Base-by-base conservation (phyloP, 1,140 invertebrate species). In the Asobara japonica region DNA sequence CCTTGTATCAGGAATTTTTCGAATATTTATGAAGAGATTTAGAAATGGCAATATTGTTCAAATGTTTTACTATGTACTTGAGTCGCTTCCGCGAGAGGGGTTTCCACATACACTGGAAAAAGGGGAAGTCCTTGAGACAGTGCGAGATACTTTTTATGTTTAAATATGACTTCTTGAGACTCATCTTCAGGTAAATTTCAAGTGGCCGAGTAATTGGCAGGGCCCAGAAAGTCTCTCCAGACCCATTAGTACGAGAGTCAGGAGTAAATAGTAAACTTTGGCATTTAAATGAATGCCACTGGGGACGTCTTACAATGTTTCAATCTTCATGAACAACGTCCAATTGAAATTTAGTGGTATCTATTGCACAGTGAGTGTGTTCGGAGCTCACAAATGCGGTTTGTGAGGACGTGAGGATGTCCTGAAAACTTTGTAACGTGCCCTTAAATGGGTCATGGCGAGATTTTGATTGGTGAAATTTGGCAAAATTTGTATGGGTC, bases 21-120 rank as follows among this genome's bases (percentile, higher is more conserved):
- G 70, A 76, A 77, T 80, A 80, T 81, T 80, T 78, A 79, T 76
- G 79, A 77, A 76, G 29, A 73, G 65, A 66, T 76, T 75, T 33
- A 30, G 56, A 29, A 71, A 22, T 56, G 51, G 18, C 51, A 56
- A 56, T 56, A 56, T 56, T 56, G 51, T 56, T 56, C 45, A 20
- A 56, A 66, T 72, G 56, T 66, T 56, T 66, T 51, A 66, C 66
- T 60, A 66, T 66, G 18, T 71, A 65, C 70, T 70, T 27, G 22
- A 71, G 45, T 20, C 22, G 7, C 20, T n/a, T 56, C 6, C 11
- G 7, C 20, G 22, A 25, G 51, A 22, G n/a, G 22, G n/a, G n/a
- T n/a, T 56, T 56, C 25, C 20, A 20, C 22, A 27, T 56, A 56
- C 51, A 25, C 3, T 10, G 76, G 66, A 71, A 29, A 76, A 74